A percentile compares a stretch with the other conserved stretches of the same genome.
Evolutionary conservation across 2,113 vertebrate genomes (phyloP).

Genomic region (Brachyhypopomus occidentalis): DNA sequence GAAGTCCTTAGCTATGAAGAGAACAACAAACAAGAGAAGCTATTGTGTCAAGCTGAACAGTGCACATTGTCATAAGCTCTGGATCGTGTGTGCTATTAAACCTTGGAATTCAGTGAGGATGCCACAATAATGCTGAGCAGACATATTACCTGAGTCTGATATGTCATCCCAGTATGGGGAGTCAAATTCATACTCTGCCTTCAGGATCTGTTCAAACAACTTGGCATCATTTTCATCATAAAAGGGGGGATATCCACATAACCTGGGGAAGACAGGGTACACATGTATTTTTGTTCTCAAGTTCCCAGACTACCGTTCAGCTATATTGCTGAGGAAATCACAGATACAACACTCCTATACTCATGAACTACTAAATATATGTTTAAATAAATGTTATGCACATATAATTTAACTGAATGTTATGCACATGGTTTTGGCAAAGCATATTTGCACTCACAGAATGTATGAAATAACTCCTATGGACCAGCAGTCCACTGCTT

Average conservation of each 20-base stretch:
- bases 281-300: not conserved
- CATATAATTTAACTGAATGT: not conserved
- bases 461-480: slow-evolving; percentile 98
- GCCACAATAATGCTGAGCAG: not conserved
- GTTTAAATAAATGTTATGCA: not conserved
- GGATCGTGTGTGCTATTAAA: not conserved
- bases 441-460: slow-evolving; percentile 79
- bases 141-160: slow-evolving; percentile 88
- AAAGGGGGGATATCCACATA: slow-evolving; percentile 97
- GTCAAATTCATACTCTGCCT: slow-evolving; percentile 96
- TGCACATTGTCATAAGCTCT: not conserved
- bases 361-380: not conserved
- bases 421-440: not conserved
- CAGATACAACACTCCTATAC: not conserved
- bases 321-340: not conserved
- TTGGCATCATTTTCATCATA: slow-evolving; percentile 97
- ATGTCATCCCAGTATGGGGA: slow-evolving; percentile 99
- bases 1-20: slow-evolving; percentile 90
- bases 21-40: not conserved
- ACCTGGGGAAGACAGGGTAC: slow-evolving; percentile 67
- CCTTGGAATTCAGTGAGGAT: not conserved
- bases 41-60: not conserved
- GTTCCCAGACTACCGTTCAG: not conserved
- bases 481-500: slow-evolving; percentile 98
- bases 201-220: slow-evolving; percentile 97